Base-by-base conservation (phyloP, 2,113 vertebrate genomes). In the Nerophis ophidion region DNA sequence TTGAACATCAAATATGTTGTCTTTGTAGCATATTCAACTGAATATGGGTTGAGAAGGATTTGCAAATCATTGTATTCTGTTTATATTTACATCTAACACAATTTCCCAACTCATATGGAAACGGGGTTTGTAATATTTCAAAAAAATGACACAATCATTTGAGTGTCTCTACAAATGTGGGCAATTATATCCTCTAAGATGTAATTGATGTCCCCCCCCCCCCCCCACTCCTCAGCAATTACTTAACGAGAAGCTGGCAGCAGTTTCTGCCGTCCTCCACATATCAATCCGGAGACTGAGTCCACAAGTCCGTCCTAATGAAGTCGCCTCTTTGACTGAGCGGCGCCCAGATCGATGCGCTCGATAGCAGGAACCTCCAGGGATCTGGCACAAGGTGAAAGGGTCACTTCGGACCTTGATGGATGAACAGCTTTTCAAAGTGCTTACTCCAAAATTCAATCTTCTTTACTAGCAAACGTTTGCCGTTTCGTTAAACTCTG, bases 281-380 rank as follows among this genome's bases (percentile, higher is more conserved):
- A 52, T 17, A 61, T 60, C 51, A 26, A 55, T 56, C 63, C 0
- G 15, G 51, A 59, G 61, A 59, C 47, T 8, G 53, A 34, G 14
- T 58, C 40, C 57, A 47, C 53, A 72, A 65, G 55, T 63, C 52
- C 49, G 49, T 48, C 52, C 48, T 66, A 74, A 70, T 75, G 62
- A 63, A 77, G 74, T 60, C 38, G 59, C 66, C 64, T 45, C 68
- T 81, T 68, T 66, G 57, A 79, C 63, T n/a, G 48, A 45, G 50
- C 60, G 64, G 74, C 68, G 61, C 51, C n/a, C 12, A 53, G 75
- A 81, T 84, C 75, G 72, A 84, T 84, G 57, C 5, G 33, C 61
- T 74, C 77, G 69, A 74, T 70, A 67, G 76, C 9, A 72, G 70
- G 70, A 77, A 71, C 72, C 63, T 76, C 63, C 5, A 34, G 65